A percentile compares a stretch with the other conserved stretches of the same genome.
These are phyloP conservation scores for Zoanthus sociatus DNA, from an alignment of 92 coral and sea anemone genomes.

Conservation along the genomic window DNA sequence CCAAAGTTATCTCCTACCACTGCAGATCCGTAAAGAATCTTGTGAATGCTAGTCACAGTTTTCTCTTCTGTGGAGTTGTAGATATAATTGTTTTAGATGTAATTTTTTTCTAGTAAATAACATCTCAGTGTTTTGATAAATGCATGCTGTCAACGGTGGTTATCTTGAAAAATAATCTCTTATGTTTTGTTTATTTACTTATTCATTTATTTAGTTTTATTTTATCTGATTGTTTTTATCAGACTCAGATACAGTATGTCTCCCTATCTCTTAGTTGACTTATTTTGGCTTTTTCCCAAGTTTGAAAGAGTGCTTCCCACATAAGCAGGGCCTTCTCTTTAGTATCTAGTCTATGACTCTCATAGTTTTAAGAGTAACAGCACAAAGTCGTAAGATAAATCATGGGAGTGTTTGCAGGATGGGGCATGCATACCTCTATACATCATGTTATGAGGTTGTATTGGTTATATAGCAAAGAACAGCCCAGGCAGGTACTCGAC, in stretches of 20 bases:
- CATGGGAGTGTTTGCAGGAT: no score
- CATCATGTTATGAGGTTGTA: no score
- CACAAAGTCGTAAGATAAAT: no score
- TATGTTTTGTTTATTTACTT: no score
- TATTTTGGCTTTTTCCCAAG: background rate
- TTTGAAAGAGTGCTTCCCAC: background rate
- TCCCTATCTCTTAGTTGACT: background rate
- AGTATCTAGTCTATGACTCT: no score
- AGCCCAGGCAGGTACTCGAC: background rate
- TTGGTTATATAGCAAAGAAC: background rate
- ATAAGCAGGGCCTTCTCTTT: no score
- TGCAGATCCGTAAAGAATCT: background rate
- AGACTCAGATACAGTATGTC: no score
- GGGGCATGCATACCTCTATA: no score
- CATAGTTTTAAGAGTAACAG: no score
- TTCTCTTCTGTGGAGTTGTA: constrained; percentile 1
- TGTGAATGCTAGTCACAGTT: constrained; percentile 5
- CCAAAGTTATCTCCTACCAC: background rate
- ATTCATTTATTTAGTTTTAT: no score
- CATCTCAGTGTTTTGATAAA: constrained; percentile 13
- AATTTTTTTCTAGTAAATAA: background rate
- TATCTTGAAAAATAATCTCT: constrained; percentile 8
- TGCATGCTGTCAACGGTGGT: constrained; percentile 7
- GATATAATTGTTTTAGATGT: background rate
- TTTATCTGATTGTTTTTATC: no score